Conservation (phyloP, 2,113 vertebrate species). For the Nibea coibor region DNA sequence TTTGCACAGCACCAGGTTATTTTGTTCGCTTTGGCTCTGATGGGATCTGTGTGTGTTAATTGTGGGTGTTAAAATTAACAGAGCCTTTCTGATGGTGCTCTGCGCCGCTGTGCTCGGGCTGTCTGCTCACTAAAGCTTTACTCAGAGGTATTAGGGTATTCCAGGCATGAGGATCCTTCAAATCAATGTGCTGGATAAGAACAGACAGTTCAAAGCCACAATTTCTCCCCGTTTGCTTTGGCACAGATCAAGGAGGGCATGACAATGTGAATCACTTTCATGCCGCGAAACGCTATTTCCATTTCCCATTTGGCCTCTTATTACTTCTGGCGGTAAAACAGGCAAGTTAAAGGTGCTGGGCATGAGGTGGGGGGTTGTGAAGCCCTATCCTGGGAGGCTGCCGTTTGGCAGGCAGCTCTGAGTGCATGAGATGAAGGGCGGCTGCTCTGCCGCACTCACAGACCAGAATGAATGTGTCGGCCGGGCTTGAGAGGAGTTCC, state of each 20-base stretch:
- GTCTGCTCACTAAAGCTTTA: conserved; percentile 34
- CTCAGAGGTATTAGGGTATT: conserved; percentile 36
- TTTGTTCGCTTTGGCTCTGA: not conserved
- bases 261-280: conserved; percentile 71
- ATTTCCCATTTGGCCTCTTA: conserved; percentile 65
- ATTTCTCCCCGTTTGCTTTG: conserved; percentile 63
- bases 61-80: conserved; percentile 28
- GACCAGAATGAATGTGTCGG: conserved; percentile 67
- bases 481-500: conserved; percentile 59
- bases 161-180: conserved; percentile 49
- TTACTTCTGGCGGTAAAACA: conserved; percentile 60
- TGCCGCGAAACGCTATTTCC: conserved; percentile 49
- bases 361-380: conserved; percentile 26
- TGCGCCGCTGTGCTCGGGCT: not conserved
- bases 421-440: conserved; percentile 54
- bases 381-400: conserved; percentile 26
- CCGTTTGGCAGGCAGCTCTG: conserved; percentile 49
- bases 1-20: conserved; percentile 2
- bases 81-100: conserved; percentile 30
- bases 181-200: conserved; percentile 62
- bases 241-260: conserved; percentile 61
- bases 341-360: conserved; percentile 61
- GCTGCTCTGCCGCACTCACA: conserved; percentile 54
- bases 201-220: conserved; percentile 69
- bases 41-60: conserved; percentile 36